A percentile compares a stretch with the other conserved stretches of the same genome.
Evolutionary conservation across 2,888 invertebrate species (phyloP).

Genomic region (Scaeva pyrastri): DNA sequence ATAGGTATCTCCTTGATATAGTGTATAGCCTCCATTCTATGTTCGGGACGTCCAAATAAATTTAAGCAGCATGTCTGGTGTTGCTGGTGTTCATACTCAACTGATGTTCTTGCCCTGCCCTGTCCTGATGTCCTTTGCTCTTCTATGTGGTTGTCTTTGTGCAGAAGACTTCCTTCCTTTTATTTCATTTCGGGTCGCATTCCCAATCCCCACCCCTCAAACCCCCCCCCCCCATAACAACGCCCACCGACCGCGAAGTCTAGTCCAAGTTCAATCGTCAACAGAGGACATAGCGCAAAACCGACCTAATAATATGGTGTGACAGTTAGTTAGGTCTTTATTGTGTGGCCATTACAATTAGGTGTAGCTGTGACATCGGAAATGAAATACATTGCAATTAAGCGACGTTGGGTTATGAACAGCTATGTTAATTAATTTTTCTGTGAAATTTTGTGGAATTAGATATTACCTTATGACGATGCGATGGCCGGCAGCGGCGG

Average conservation of each 20-base stretch:
- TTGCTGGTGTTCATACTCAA: conserved; percentile 7
- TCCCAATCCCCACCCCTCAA: neutral
- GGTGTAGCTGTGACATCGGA: conserved; percentile 69
- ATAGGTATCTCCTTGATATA: neutral
- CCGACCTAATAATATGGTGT: conserved; percentile 64
- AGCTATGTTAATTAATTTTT: conserved; percentile 45
- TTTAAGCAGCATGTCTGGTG: conserved; percentile 40
- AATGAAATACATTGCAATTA: conserved; percentile 68
- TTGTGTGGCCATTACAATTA: conserved; percentile 72
- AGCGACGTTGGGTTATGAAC: conserved; percentile 57
- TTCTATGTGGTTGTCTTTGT: conserved; percentile 18
- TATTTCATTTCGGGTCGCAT: neutral
- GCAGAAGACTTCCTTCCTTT: conserved; percentile 42
- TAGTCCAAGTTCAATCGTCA: conserved; percentile 20
- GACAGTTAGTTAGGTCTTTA: conserved; percentile 73
- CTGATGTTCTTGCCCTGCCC: too few relatives aligned
- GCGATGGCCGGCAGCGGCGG: too few relatives aligned
- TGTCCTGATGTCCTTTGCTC: neutral
- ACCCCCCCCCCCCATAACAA: too few relatives aligned
- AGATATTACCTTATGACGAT: neutral
- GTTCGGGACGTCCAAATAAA: conserved; percentile 44
- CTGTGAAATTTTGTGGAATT: neutral
- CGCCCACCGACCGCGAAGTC: too few relatives aligned
- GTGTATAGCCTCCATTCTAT: conserved; percentile 4
- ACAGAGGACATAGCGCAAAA: conserved; percentile 28